Conservation (phyloP, 2,797 vertebrate genomes). For the Sebastes trivittatus region DNA sequence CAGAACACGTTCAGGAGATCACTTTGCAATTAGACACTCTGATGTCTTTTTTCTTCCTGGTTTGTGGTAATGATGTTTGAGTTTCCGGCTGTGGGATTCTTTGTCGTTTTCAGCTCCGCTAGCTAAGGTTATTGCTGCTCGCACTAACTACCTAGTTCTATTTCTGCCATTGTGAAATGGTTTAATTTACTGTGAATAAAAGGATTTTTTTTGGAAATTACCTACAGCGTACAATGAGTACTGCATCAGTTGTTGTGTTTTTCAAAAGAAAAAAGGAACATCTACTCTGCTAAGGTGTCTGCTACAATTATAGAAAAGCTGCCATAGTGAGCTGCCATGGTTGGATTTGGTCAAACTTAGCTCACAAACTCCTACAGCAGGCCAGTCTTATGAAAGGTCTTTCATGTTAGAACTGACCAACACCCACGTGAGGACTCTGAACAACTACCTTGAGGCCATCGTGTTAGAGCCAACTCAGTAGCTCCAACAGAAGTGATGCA, state of each 20-base stretch:
- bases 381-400: not conserved
- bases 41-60: not conserved
- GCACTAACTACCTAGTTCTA: not conserved
- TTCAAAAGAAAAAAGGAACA: not conserved
- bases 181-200: not conserved
- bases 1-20: not conserved
- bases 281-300: not conserved
- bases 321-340: not conserved
- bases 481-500: not conserved
- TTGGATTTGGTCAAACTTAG: not conserved
- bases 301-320: not conserved
- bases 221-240: not conserved
- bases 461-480: not conserved
- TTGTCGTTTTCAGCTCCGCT: conserved; percentile 5
- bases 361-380: not conserved
- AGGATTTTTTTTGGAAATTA: not conserved
- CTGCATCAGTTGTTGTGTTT: not conserved
- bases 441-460: not conserved
- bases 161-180: not conserved
- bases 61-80: conserved; percentile 22
- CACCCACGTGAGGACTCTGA: not conserved
- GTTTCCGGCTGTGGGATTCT: not conserved
- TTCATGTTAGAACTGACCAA: conserved; percentile 3
- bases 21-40: conserved; percentile 17
- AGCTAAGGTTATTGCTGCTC: not conserved